Percentiles rank a stretch among this genome's conserved stretches.
These are phyloP conservation scores for Brachyopa scutellaris DNA, from an alignment of 2,888 invertebrate genomes.

Conservation along the genomic window DNA sequence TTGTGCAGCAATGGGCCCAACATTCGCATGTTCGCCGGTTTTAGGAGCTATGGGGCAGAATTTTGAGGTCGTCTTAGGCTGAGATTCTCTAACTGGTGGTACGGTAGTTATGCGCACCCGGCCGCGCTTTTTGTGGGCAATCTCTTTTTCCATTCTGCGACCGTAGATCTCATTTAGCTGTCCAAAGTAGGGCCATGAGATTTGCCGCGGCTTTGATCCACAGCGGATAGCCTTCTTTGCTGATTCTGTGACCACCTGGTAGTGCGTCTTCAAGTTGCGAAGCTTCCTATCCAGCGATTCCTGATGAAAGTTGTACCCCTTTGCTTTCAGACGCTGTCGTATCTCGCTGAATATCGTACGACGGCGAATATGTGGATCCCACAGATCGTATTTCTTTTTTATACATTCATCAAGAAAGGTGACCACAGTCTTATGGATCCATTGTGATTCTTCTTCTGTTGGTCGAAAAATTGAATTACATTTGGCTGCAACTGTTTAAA, in stretches of 20 bases:
- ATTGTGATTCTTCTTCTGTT: slow-evolving; percentile 10
- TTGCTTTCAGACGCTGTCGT: neutral
- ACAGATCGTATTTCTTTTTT: slow-evolving; percentile 3
- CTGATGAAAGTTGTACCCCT: slow-evolving; percentile 9
- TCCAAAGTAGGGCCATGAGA: slow-evolving; percentile 45
- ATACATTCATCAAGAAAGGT: slow-evolving; percentile 32
- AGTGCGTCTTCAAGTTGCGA: slow-evolving; percentile 40
- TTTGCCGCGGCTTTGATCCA: neutral
- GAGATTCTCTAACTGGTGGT: too few relatives aligned
- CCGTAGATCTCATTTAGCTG: slow-evolving; percentile 29
- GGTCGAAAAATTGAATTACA: neutral
- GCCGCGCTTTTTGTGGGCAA: neutral
- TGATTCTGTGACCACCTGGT: neutral
- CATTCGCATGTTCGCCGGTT: neutral
- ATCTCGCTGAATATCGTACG: slow-evolving; percentile 25
- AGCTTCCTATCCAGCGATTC: slow-evolving; percentile 47
- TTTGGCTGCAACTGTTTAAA: too few relatives aligned
- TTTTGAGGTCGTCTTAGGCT: neutral
- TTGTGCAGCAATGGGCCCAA: too few relatives aligned
- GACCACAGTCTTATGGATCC: slow-evolving; percentile 13
- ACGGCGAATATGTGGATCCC: slow-evolving; percentile 22
- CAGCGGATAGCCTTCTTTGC: too few relatives aligned
- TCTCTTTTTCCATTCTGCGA: neutral
- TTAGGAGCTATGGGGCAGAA: slow-evolving; percentile 15
- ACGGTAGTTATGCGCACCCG: neutral